Conservation (phyloP, 2,797 vertebrate genomes). For the Sebastes iracundus region DNA sequence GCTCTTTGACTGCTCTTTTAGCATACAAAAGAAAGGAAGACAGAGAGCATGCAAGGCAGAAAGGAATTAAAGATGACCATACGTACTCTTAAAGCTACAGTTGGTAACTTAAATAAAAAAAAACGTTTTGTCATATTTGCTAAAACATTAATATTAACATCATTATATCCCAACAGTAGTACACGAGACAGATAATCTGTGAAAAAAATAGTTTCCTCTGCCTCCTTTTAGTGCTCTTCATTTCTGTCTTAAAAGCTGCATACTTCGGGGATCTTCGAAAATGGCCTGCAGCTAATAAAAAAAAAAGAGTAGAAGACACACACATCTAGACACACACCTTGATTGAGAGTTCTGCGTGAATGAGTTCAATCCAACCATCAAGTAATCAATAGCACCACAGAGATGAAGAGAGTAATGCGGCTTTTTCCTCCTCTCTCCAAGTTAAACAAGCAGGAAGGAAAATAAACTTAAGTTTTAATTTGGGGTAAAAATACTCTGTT, state of each 20-base stretch:
- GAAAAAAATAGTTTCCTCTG: no score
- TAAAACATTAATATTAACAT: no score
- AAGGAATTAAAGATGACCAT: not conserved
- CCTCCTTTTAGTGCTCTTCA: no score
- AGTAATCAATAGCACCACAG: slow-evolving; percentile 47
- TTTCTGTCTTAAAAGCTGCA: not conserved
- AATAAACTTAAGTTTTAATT: slow-evolving; percentile 25
- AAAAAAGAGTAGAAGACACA: not conserved
- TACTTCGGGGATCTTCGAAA: not conserved
- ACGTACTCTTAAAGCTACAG: not conserved
- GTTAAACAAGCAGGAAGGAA: not conserved
- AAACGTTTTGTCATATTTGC: no score
- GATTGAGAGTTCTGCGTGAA: slow-evolving; percentile 36
- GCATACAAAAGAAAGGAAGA: not conserved
- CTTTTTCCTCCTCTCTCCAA: not conserved
- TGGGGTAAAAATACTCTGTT: not conserved
- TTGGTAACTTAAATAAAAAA: no score
- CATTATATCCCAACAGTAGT: no score
- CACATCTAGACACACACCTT: slow-evolving; percentile 40
- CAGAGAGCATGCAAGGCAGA: not conserved
- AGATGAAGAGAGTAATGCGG: not conserved
- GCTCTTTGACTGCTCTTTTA: slow-evolving; percentile 1
- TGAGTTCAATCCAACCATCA: slow-evolving; percentile 65
- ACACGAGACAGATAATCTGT: no score
- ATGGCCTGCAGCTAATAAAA: slow-evolving; percentile 3